Percentiles rank a stretch among this genome's conserved stretches.
phyloP scores from a whole-genome alignment of 2,888 invertebrate species.

The Lasiommata megera region DNA sequence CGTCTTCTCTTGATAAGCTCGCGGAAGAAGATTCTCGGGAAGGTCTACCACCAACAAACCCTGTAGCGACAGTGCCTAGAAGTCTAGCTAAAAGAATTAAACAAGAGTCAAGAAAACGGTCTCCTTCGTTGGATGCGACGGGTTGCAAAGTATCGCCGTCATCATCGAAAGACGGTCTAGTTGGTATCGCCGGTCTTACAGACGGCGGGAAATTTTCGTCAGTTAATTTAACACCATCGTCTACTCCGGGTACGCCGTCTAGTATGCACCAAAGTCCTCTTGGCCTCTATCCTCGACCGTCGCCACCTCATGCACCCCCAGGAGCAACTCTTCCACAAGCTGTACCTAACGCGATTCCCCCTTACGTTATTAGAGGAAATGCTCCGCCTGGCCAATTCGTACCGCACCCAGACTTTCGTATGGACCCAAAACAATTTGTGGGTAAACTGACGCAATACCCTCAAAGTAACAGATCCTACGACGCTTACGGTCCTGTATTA shows the following conservation, averaged over 20 bases:
- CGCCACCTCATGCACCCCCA: slow-evolving; percentile 85
- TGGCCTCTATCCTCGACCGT: slow-evolving; percentile 85
- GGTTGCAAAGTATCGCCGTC: slow-evolving; percentile 77
- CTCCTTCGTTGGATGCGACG: slow-evolving; percentile 75
- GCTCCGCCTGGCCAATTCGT: slow-evolving; percentile 73
- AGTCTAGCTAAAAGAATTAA: slow-evolving; percentile 75
- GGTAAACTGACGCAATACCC: slow-evolving; percentile 70
- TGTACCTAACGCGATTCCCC: slow-evolving; percentile 81
- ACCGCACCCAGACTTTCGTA: slow-evolving; percentile 76
- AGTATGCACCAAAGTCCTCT: slow-evolving; percentile 84
- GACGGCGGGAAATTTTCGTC: slow-evolving; percentile 83
- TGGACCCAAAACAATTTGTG: slow-evolving; percentile 74
- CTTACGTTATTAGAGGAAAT: slow-evolving; percentile 80
- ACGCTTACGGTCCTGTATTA: slow-evolving; percentile 55
- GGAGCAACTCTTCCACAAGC: slow-evolving; percentile 82
- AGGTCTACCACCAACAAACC: slow-evolving; percentile 84
- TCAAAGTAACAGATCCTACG: slow-evolving; percentile 68
- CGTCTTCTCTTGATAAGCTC: slow-evolving; percentile 87
- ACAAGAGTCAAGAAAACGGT: slow-evolving; percentile 80
- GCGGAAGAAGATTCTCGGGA: slow-evolving; percentile 89
- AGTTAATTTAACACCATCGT: slow-evolving; percentile 83
- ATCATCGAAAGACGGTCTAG: slow-evolving; percentile 77
- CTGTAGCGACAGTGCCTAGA: slow-evolving; percentile 78
- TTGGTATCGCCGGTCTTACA: slow-evolving; percentile 63
- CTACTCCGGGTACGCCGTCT: slow-evolving; percentile 83